Evolutionary conservation across 2,113 vertebrate species (phyloP).

Genomic region (Oenanthe melanoleuca): DNA sequence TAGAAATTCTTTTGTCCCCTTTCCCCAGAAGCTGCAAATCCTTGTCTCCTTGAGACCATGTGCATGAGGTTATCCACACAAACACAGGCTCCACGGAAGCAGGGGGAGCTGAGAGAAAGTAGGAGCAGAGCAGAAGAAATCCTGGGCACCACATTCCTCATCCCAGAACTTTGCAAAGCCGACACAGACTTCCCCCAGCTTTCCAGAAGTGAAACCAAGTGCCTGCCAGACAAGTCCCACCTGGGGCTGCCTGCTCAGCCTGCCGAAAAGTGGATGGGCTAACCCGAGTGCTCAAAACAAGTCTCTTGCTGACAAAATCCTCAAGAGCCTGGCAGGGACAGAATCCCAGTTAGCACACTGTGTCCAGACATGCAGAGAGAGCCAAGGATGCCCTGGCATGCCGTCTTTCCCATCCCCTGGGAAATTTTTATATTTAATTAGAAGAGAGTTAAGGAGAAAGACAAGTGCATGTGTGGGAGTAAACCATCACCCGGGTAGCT

Average conservation of each 20-base stretch:
- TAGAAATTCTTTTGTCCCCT: background rate
- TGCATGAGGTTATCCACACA: background rate
- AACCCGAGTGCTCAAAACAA: background rate
- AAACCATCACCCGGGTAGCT: background rate
- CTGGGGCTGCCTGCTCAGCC: background rate
- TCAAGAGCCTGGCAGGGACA: background rate
- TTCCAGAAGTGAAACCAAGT: background rate
- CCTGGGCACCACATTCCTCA: background rate
- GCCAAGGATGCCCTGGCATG: background rate
- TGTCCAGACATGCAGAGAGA: background rate
- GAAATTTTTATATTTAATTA: slow-evolving; percentile 42
- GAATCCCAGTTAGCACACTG: background rate
- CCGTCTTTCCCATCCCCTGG: background rate
- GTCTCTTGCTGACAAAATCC: background rate
- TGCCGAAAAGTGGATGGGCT: background rate
- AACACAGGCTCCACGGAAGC: background rate
- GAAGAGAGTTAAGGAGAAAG: background rate
- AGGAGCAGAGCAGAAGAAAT: background rate
- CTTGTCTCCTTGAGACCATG: background rate
- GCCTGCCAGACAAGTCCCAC: background rate
- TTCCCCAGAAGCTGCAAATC: background rate
- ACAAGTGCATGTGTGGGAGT: background rate
- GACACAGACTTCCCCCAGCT: background rate
- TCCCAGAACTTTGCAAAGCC: background rate
- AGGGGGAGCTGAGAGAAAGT: background rate